phyloP scores from a whole-genome alignment of 1,140 invertebrate genomes.

The Dreissena polymorpha region DNA sequence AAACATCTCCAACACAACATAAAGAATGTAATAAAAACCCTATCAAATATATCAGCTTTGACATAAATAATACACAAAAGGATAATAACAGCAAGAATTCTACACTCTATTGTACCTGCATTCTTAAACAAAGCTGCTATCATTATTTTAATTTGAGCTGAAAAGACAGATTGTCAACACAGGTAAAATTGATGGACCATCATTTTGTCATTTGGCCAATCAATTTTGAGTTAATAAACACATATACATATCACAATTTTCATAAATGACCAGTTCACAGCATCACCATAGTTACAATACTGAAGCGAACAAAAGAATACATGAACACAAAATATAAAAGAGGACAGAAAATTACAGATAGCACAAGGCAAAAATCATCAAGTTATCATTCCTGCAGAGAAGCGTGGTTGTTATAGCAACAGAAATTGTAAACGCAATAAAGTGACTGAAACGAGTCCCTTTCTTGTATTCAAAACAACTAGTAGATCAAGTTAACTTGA shows the following conservation, averaged over 20 bases:
- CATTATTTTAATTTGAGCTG: too few species aligned
- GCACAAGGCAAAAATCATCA: not conserved
- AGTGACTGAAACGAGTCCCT: not conserved
- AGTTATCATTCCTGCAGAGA: too few species aligned
- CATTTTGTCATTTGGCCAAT: too few species aligned
- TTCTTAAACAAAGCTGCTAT: too few species aligned
- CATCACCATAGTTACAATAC: not conserved
- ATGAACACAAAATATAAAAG: constrained; percentile 10
- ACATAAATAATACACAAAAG: too few species aligned
- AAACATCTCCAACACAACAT: too few species aligned
- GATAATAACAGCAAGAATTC: too few species aligned
- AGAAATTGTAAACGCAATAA: constrained; percentile 16
- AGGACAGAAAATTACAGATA: not conserved
- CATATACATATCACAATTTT: not conserved
- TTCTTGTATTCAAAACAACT: constrained; percentile 1
- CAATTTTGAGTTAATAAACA: not conserved
- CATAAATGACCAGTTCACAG: not conserved
- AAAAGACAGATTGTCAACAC: too few species aligned
- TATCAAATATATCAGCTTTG: too few species aligned
- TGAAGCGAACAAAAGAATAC: not conserved
- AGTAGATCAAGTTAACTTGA: not conserved
- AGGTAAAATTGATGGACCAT: too few species aligned
- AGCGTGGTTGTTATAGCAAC: not conserved
- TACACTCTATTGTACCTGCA: too few species aligned
- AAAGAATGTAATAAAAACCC: too few species aligned